Percentiles rank a stretch among this genome's conserved stretches.
Conservation (phyloP, 2,797 vertebrate genomes). For the Masticophis lateralis region DNA sequence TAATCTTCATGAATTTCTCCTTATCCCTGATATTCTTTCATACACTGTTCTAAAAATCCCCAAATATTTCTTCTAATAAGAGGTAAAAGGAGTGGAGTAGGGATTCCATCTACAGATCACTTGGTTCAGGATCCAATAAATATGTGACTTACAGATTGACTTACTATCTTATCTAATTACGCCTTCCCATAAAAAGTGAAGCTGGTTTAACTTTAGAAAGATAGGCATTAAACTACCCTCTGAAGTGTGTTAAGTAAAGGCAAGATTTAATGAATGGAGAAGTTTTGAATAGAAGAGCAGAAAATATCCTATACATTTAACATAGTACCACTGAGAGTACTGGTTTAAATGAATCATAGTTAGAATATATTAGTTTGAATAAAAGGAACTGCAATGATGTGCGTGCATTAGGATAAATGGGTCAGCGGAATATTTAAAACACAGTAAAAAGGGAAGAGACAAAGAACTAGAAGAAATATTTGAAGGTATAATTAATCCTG, state of each 20-base stretch:
- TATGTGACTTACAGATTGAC: neutral
- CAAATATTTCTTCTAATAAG: neutral
- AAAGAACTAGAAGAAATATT: constrained; percentile 13
- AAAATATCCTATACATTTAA: neutral
- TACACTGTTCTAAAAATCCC: neutral
- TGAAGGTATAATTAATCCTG: neutral
- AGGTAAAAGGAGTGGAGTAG: neutral
- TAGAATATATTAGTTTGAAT: neutral
- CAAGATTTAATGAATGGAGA: neutral
- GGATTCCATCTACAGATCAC: neutral
- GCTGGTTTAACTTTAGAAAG: neutral
- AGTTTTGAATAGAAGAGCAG: neutral
- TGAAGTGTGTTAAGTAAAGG: neutral
- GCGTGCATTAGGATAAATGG: neutral
- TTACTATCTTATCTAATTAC: neutral
- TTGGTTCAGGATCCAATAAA: neutral
- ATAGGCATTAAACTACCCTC: neutral
- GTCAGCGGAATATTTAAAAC: constrained; percentile 3
- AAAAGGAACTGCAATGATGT: neutral
- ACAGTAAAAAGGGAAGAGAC: neutral
- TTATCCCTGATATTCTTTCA: neutral
- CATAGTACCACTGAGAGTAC: neutral
- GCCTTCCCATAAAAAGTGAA: neutral
- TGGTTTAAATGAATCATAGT: neutral
- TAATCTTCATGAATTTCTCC: neutral